A percentile compares a stretch with the other conserved stretches of the same genome.
These are phyloP conservation scores for Meandrusa payeni DNA, from an alignment of 2,888 invertebrate species.

Conservation along the genomic window DNA sequence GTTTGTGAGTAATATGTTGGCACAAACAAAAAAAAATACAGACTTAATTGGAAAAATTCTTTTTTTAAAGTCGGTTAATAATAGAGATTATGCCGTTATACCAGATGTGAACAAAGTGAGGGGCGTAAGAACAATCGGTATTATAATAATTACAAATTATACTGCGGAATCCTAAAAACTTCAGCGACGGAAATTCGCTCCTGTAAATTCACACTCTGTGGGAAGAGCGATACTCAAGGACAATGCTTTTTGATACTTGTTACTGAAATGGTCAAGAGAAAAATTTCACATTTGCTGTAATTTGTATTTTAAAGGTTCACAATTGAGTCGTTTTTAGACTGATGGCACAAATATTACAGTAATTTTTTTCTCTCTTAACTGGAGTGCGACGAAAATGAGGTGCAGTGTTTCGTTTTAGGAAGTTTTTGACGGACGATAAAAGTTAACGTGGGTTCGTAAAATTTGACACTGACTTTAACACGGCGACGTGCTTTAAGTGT, in stretches of 20 bases:
- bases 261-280: background rate
- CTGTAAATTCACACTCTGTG: background rate
- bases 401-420: slow-evolving; percentile 7
- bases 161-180: background rate
- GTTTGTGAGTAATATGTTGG: no score
- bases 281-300: background rate
- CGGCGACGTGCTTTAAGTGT: slow-evolving; percentile 7
- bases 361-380: background rate
- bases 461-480: slow-evolving; percentile 16
- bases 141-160: no score
- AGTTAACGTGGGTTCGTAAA: slow-evolving; percentile 3
- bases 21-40: no score
- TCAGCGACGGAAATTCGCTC: background rate
- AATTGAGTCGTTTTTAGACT: background rate
- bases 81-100: no score
- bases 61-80: no score
- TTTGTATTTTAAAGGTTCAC: background rate
- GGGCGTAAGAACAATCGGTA: no score
- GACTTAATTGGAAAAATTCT: no score
- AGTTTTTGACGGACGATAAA: background rate
- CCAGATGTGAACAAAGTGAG: no score
- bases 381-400: slow-evolving; percentile 4
- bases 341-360: no score
- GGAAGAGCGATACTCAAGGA: background rate
- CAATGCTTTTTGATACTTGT: slow-evolving; percentile 11